Evolutionary conservation across 2,888 invertebrate genomes (phyloP).

Genomic region (Chrysopilus asiliformis): DNA sequence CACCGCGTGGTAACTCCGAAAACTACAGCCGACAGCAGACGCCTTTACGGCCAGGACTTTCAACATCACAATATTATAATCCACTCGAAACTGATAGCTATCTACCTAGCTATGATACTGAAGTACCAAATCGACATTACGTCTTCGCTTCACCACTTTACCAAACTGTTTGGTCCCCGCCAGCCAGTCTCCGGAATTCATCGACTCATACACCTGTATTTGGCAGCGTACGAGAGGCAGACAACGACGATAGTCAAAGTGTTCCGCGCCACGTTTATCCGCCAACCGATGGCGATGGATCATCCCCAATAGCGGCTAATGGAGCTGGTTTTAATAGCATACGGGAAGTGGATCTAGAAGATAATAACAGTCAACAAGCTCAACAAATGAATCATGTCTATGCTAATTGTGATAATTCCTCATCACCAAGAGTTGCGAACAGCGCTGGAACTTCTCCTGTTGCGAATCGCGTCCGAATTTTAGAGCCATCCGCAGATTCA

Average conservation of each 20-base stretch:
- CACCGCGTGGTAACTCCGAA: conserved; percentile 26
- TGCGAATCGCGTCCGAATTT: neutral
- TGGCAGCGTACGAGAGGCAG: conserved; percentile 32
- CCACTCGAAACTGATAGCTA: conserved; percentile 36
- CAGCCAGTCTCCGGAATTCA: conserved; percentile 31
- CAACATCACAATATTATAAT: conserved; percentile 33
- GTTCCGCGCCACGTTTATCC: conserved; percentile 32
- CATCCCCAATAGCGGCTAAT: conserved; percentile 27
- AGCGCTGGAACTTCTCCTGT: neutral
- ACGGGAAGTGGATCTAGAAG: conserved; percentile 32
- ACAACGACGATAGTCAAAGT: conserved; percentile 28
- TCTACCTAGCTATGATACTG: conserved; percentile 35
- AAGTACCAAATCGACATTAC: conserved; percentile 33
- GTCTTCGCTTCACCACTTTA: conserved; percentile 35
- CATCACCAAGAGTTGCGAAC: conserved; percentile 31
- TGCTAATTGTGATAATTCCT: conserved; percentile 32
- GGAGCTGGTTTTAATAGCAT: conserved; percentile 32
- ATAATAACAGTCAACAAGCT: conserved; percentile 14
- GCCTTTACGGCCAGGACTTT: conserved; percentile 29
- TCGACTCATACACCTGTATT: conserved; percentile 32
- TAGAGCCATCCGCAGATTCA: neutral
- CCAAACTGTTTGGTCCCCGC: conserved; percentile 36
- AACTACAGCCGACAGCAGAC: conserved; percentile 37
- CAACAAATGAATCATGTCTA: conserved; percentile 24
- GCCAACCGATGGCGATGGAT: conserved; percentile 32